Percentiles rank a stretch among this genome's conserved stretches.
phyloP scores from a whole-genome alignment of 2,113 vertebrate species.

The Gopherus evgoodei region DNA sequence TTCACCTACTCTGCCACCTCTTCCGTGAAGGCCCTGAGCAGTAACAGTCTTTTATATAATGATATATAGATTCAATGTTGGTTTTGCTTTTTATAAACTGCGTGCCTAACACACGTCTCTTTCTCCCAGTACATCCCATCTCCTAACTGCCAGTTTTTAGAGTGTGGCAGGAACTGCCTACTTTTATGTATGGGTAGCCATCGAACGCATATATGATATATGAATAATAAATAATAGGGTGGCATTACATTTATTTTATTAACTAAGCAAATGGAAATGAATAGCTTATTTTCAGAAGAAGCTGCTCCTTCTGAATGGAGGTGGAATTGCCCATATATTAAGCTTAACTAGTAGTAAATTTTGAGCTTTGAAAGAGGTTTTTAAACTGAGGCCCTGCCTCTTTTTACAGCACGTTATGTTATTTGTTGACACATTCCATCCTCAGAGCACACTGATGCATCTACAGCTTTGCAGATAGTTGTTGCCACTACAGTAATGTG shows the following conservation, averaged over 20 bases:
- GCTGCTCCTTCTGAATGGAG: neutral
- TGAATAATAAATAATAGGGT: neutral
- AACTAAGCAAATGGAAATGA: neutral
- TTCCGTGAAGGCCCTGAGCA: neutral
- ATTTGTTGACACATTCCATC: neutral
- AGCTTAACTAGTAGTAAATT: neutral
- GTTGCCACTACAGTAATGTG: neutral
- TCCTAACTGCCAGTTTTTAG: neutral
- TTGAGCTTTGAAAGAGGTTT: neutral
- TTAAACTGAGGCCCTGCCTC: neutral
- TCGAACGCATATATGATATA: neutral
- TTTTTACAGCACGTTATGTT: neutral
- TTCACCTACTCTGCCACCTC: neutral
- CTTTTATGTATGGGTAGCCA: neutral
- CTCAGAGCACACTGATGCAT: neutral
- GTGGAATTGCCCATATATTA: neutral
- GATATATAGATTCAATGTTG: accelerated
- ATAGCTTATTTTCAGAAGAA: neutral
- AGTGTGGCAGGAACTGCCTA: neutral
- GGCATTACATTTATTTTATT: neutral
- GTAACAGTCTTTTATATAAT: neutral
- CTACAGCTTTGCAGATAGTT: neutral
- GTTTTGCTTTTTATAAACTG: neutral
- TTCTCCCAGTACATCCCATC: accelerated
- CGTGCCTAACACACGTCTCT: neutral